Evolutionary conservation across 2,888 invertebrate species (phyloP).

Genomic region (Apamea monoglypha): DNA sequence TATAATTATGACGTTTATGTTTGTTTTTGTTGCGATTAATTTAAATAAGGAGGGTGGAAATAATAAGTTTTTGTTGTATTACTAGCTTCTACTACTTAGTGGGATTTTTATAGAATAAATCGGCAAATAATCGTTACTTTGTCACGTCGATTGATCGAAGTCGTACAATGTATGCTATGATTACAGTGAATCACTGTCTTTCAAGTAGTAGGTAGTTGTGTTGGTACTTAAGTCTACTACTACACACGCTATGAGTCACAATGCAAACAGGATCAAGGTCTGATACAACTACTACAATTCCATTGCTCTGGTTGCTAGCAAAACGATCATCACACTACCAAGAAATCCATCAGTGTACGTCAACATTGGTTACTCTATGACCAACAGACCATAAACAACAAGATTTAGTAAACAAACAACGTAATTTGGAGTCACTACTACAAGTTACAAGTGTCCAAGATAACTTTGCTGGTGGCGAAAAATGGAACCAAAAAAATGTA

Average conservation of each 20-base stretch:
- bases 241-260: constrained; percentile 43
- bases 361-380: constrained; percentile 18
- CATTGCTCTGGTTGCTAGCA: constrained; percentile 34
- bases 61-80: background rate
- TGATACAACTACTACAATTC: constrained; percentile 33
- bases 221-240: background rate
- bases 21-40: constrained; percentile 33
- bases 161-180: background rate
- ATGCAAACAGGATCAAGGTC: constrained; percentile 40
- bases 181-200: constrained; percentile 38
- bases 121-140: background rate
- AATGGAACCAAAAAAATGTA: constrained; percentile 7
- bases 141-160: background rate
- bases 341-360: constrained; percentile 24
- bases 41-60: constrained; percentile 3
- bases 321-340: constrained; percentile 21
- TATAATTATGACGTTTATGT: constrained; percentile 46
- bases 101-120: background rate
- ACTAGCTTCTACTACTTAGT: background rate
- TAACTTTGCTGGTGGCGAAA: constrained; percentile 22
- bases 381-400: constrained; percentile 38
- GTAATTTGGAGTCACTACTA: constrained; percentile 35
- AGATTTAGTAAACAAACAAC: constrained; percentile 50
- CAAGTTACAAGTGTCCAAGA: background rate
- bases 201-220: background rate